phyloP scores from a whole-genome alignment of 1,140 invertebrate species.

The Augochlora pura region DNA sequence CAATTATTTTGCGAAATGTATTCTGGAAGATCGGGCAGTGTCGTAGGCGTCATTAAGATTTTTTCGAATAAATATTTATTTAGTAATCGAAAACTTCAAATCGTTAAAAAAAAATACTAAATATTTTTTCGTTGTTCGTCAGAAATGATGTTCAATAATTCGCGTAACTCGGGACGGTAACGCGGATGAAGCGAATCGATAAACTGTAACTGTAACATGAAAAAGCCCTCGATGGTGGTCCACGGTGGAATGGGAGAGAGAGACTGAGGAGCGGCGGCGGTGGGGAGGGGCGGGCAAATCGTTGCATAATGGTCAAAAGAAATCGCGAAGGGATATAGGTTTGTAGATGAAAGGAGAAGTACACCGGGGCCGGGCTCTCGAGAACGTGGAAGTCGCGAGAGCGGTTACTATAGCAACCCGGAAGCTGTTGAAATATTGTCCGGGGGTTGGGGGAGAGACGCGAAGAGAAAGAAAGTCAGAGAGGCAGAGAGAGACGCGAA shows the following conservation, averaged over 20 bases:
- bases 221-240: background rate
- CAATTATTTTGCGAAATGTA: no score
- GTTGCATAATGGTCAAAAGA: slow-evolving; percentile 69
- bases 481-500: slow-evolving; percentile 11
- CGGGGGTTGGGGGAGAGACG: slow-evolving; percentile 39
- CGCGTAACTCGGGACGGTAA: no score
- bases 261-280: background rate
- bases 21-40: no score
- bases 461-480: background rate
- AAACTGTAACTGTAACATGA: background rate
- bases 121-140: no score
- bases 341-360: slow-evolving; percentile 54
- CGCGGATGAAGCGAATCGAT: no score
- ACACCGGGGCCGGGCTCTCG: slow-evolving; percentile 40
- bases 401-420: slow-evolving; percentile 73
- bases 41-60: no score
- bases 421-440: slow-evolving; percentile 75
- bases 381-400: slow-evolving; percentile 63
- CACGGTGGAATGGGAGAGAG: background rate
- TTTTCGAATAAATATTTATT: no score
- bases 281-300: slow-evolving; percentile 61
- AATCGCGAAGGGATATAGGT: slow-evolving; percentile 62
- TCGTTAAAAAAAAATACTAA: no score
- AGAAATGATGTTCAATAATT: no score
- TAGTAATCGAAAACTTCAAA: no score